These are phyloP conservation scores for Psophia crepitans DNA, from an alignment of 2,113 vertebrate species.

Conservation along the genomic window DNA sequence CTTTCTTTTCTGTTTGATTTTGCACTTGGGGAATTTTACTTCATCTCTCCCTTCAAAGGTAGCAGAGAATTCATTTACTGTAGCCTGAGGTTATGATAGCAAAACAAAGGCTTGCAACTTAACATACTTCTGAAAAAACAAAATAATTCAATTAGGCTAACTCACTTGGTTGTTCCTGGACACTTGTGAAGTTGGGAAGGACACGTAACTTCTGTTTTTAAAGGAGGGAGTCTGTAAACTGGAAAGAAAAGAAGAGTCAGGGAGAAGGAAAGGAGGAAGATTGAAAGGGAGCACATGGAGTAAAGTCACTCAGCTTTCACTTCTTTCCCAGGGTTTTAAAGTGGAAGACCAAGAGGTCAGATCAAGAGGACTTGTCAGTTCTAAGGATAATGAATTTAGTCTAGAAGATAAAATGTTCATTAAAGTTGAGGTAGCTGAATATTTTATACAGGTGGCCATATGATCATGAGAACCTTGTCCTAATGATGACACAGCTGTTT, in stretches of 20 bases:
- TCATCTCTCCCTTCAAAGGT: slow-evolving; percentile 83
- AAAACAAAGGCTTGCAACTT: slow-evolving; percentile 79
- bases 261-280: neutral
- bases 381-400: neutral
- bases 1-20: slow-evolving; percentile 85
- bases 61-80: slow-evolving; percentile 85
- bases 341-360: neutral
- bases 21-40: slow-evolving; percentile 82
- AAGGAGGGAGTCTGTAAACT: slow-evolving; percentile 7
- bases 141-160: slow-evolving; percentile 59
- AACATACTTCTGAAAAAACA: slow-evolving; percentile 65
- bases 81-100: slow-evolving; percentile 75
- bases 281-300: neutral
- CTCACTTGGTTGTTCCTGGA: slow-evolving; percentile 14
- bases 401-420: slow-evolving; percentile 26
- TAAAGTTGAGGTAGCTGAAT: neutral
- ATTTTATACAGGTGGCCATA: neutral
- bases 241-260: neutral
- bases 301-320: neutral
- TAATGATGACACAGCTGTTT: slow-evolving; percentile 15
- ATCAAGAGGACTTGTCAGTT: slow-evolving; percentile 21
- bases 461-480: neutral
- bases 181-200: slow-evolving; percentile 64
- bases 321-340: neutral
- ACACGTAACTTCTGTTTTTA: neutral